Conservation (phyloP, 2,797 vertebrate genomes). For the Miichthys miiuy region DNA sequence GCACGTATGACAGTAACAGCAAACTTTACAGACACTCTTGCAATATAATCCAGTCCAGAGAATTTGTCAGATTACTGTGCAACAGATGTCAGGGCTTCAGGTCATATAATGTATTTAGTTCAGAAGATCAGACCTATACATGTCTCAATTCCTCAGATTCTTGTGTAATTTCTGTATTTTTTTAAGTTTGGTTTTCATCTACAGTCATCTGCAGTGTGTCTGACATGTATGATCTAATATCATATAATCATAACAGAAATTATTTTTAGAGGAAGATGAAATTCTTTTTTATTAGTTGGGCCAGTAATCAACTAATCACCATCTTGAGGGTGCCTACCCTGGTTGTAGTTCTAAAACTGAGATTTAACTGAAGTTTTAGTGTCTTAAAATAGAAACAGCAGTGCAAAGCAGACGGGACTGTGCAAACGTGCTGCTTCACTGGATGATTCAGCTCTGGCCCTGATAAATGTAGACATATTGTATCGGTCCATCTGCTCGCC, state of each 20-base stretch:
- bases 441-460: constrained; percentile 6
- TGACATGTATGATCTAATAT: not conserved
- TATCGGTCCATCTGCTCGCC: constrained; percentile 8
- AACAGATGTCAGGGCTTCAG: constrained; percentile 4
- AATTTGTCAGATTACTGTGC: not conserved
- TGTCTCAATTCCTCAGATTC: not conserved
- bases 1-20: not conserved
- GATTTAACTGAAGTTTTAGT: not conserved
- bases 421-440: not conserved
- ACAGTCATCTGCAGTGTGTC: not conserved
- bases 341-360: not conserved
- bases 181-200: not conserved
- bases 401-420: not conserved
- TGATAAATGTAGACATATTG: constrained; percentile 12
- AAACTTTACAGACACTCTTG: not conserved
- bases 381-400: not conserved
- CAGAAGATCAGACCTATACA: not conserved
- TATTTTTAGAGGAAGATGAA: not conserved
- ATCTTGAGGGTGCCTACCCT: not conserved
- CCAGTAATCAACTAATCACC: too few relatives aligned
- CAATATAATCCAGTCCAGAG: not conserved
- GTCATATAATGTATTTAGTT: constrained; percentile 7
- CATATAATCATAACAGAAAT: not conserved
- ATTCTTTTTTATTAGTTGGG: not conserved
- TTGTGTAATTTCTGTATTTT: not conserved